A percentile compares a stretch with the other conserved stretches of the same genome.
Evolutionary conservation across 2,888 invertebrate genomes (phyloP).

Genomic region (Brassicogethes aeneus): DNA sequence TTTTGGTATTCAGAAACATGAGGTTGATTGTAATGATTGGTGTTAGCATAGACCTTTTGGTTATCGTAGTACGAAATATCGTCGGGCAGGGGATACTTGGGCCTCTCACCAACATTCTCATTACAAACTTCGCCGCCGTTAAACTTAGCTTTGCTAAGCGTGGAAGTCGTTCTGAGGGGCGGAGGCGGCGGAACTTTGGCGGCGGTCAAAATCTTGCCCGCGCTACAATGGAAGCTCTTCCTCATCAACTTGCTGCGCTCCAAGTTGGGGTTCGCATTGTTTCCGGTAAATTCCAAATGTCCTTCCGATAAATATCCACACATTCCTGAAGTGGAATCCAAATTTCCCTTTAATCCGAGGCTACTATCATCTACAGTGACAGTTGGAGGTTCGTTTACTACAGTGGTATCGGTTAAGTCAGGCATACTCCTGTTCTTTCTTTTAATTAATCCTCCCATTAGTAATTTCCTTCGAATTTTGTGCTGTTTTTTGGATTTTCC

Average conservation of each 20-base stretch:
- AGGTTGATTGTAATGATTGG: slow-evolving; percentile 18
- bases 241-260: slow-evolving; percentile 82
- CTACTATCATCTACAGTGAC: slow-evolving; percentile 67
- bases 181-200: slow-evolving; percentile 81
- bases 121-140: slow-evolving; percentile 44
- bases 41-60: slow-evolving; percentile 32
- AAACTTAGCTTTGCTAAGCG: slow-evolving; percentile 64
- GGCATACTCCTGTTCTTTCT: slow-evolving; percentile 89
- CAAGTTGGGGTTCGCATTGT: slow-evolving; percentile 67
- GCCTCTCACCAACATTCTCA: slow-evolving; percentile 41
- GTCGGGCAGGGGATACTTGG: slow-evolving; percentile 41
- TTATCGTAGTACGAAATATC: slow-evolving; percentile 37
- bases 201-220: slow-evolving; percentile 69
- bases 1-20: slow-evolving; percentile 31
- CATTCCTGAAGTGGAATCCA: slow-evolving; percentile 48
- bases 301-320: slow-evolving; percentile 84
- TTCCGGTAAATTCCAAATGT: slow-evolving; percentile 66
- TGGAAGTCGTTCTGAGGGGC: slow-evolving; percentile 78
- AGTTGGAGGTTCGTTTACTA: slow-evolving; percentile 37
- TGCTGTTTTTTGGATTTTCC: slow-evolving; percentile 82
- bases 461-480: slow-evolving; percentile 74
- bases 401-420: slow-evolving; percentile 72
- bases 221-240: slow-evolving; percentile 81
- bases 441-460: slow-evolving; percentile 84
- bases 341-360: slow-evolving; percentile 54